A percentile compares a stretch with the other conserved stretches of the same genome.
Conservation (phyloP, 2,797 vertebrate genomes). For the Enteromius fasciolatus region DNA sequence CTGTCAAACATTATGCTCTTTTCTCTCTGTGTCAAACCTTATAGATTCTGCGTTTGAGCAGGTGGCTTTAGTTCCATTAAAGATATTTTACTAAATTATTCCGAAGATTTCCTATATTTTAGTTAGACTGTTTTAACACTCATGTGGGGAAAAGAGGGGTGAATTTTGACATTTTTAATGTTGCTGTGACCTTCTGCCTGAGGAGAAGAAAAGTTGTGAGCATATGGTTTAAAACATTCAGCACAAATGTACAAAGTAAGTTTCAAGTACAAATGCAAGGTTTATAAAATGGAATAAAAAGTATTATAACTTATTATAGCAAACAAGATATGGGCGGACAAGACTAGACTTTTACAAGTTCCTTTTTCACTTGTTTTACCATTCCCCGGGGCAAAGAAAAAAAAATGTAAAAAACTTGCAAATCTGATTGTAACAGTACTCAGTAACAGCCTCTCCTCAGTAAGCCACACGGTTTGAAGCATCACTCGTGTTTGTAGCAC, state of each 20-base stretch:
- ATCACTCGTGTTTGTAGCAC: constrained; percentile 1
- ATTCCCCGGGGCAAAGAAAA: background rate
- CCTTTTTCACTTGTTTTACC: background rate
- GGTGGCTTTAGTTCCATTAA: constrained; percentile 21
- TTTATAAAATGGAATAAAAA: constrained; percentile 11
- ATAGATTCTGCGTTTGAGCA: background rate
- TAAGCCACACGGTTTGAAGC: background rate
- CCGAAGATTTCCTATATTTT: background rate
- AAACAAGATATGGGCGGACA: background rate
- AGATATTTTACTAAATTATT: background rate
- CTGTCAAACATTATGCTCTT: constrained; percentile 16
- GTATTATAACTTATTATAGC: constrained; percentile 4
- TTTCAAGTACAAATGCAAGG: background rate
- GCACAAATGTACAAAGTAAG: too few relatives aligned
- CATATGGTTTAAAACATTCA: constrained; percentile 13
- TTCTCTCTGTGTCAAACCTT: background rate
- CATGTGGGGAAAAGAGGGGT: background rate
- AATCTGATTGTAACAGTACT: background rate
- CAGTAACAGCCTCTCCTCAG: constrained; percentile 11
- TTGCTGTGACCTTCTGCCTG: background rate
- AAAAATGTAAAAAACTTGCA: background rate
- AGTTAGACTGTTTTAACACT: background rate
- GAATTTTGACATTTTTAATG: background rate
- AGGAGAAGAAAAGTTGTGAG: background rate
- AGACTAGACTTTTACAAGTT: background rate